Evolutionary conservation across 2,797 vertebrate genomes (phyloP).

Genomic region (Tadarida brasiliensis): DNA sequence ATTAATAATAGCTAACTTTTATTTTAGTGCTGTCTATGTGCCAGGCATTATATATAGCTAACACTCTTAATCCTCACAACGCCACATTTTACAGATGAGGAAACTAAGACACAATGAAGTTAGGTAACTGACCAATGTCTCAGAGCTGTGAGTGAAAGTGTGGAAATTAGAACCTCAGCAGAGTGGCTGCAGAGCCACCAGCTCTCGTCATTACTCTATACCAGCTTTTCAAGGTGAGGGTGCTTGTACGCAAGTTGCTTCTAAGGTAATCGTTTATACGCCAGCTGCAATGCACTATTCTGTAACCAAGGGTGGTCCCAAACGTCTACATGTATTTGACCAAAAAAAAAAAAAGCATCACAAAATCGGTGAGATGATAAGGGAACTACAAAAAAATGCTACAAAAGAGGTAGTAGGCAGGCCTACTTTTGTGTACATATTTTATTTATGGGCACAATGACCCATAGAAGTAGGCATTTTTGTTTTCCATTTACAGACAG

Average conservation of each 20-base stretch:
- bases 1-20: neutral
- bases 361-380: conserved; percentile 13
- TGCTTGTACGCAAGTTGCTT: neutral
- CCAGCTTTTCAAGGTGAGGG: neutral
- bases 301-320: neutral
- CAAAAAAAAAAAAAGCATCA: neutral
- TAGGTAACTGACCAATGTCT: neutral
- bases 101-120: neutral
- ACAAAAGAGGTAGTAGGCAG: neutral
- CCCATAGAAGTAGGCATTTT: conserved; percentile 23
- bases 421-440: neutral
- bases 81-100: conserved; percentile 14
- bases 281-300: neutral
- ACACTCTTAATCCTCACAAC: neutral
- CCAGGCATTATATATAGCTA: neutral
- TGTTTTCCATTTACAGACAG: conserved; percentile 46
- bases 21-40: neutral
- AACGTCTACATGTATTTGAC: neutral
- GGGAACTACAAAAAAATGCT: neutral
- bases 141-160: neutral
- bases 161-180: neutral
- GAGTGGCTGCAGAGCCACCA: neutral
- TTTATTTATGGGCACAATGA: neutral
- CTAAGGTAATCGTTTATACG: neutral
- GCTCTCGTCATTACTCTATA: neutral